These are phyloP conservation scores for Ophion obscuratus DNA, from an alignment of 2,888 invertebrate species.

Conservation along the genomic window DNA sequence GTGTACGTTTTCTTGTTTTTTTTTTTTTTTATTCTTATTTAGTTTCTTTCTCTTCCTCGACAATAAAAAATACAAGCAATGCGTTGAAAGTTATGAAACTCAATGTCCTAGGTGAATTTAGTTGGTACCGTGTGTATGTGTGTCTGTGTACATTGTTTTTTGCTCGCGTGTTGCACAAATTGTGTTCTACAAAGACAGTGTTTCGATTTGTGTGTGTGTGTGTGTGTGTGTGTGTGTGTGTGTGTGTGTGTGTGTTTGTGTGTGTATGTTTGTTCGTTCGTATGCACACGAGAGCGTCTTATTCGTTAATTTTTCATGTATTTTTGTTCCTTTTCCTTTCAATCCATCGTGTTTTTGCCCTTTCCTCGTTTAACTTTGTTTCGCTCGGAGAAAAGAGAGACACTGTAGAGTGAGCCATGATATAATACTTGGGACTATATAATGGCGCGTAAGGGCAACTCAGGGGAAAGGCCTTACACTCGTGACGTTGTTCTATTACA, in stretches of 20 bases:
- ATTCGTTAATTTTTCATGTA: conserved; percentile 53
- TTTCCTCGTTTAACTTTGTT: conserved; percentile 68
- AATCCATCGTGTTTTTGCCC: conserved; percentile 20
- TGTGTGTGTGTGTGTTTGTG: conserved; percentile 61
- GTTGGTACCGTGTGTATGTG: conserved; percentile 72
- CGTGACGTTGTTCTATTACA: conserved; percentile 78
- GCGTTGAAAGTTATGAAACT: conserved; percentile 81
- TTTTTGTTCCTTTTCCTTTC: conserved; percentile 19
- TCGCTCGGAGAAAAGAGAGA: conserved; percentile 74
- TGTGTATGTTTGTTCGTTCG: conserved; percentile 46
- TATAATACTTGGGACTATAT: conserved; percentile 83
- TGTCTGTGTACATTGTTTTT: conserved; percentile 79
- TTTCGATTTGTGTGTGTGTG: conserved; percentile 71
- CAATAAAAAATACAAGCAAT: conserved; percentile 80
- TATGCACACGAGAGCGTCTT: conserved; percentile 61
- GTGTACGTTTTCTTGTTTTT: not conserved
- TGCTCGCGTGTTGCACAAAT: conserved; percentile 75
- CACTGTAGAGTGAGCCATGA: conserved; percentile 82
- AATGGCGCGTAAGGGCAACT: conserved; percentile 80
- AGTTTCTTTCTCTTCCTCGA: conserved; percentile 47
- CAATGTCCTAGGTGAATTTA: conserved; percentile 80
- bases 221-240: conserved; percentile 50
- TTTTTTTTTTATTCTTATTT: conserved; percentile 25
- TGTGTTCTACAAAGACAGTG: conserved; percentile 74
- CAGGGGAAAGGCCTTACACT: conserved; percentile 78